Base-by-base conservation (phyloP, 2,888 invertebrate genomes). In the Alsophila aescularia region DNA sequence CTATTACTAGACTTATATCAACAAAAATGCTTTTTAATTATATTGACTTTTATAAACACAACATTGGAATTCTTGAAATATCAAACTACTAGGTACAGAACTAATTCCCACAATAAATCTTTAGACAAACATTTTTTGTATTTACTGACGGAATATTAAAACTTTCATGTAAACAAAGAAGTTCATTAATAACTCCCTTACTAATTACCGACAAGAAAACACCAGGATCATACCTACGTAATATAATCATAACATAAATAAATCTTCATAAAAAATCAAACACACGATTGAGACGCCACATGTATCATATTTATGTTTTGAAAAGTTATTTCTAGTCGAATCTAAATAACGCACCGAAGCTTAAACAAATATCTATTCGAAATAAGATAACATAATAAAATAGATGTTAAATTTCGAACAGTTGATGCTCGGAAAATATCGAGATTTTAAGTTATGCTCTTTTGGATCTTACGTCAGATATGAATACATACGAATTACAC, bases 221-320 rank as follows among this genome's bases (percentile, higher is more conserved):
- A 12, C 61, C 69, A 65, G 69, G 67, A 75, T 70, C 66, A 61
- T 66, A 61, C 68, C 58, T 68, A 61, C 68, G 59, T 68, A 72
- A 69, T 72, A 59, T 56, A 73, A 73, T 73, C 68, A 62, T 71
- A 76, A 76, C 69, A 74, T 73, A 82, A 79, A 83, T 81, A 83
- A 75, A 81, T 77, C 72, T 70, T 62, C 66, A 69, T 73, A 73
- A 78, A 77, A 79, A 69, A 73, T 75, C 72, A 69, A 73, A 78
- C 69, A 69, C 67, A 54, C 73, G 81, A 85, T 86, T 83, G 83
- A 84, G 85, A 80, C 75, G 79, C 83, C 85, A 85, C 85, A 82
- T 87, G 87, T 81, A 85, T 83, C 85, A 81, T 87, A 86, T 85
- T 87, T 85, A 85, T 82, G 83, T 86, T 85, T 82, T 75, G 70